Percentiles rank a stretch among this genome's conserved stretches.
Evolutionary conservation across 37 sponge, comb jelly and placozoan genomes (phyloP).

Genomic region (Halichondria panicea): DNA sequence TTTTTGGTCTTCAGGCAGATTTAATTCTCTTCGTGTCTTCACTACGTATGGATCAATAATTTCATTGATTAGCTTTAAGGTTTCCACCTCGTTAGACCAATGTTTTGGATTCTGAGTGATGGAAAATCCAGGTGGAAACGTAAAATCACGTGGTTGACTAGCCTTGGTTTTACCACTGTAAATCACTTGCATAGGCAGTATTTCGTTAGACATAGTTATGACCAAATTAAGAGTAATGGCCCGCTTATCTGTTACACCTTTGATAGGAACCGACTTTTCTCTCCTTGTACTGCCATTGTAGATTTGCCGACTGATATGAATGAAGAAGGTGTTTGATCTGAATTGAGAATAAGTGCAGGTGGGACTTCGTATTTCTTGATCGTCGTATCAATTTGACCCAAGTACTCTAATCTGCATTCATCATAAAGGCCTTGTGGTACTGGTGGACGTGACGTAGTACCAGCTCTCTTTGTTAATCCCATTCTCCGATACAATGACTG

Average conservation of each 20-base stretch:
- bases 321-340: slow-evolving; percentile 55
- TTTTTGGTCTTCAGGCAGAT: slow-evolving; percentile 27
- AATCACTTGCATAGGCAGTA: slow-evolving; percentile 53
- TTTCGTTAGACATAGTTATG: slow-evolving; percentile 25
- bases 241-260: slow-evolving; percentile 45
- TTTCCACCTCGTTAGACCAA: slow-evolving; percentile 55
- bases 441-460: slow-evolving; percentile 44
- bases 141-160: slow-evolving; percentile 27
- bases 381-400: slow-evolving; percentile 25
- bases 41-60: slow-evolving; percentile 47
- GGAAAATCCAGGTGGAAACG: slow-evolving; percentile 39
- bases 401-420: slow-evolving; percentile 31
- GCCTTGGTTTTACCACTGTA: slow-evolving; percentile 68
- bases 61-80: slow-evolving; percentile 40
- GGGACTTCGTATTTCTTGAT: slow-evolving; percentile 41
- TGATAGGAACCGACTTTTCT: slow-evolving; percentile 22
- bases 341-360: slow-evolving; percentile 56
- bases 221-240: slow-evolving; percentile 49
- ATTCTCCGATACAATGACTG: slow-evolving; percentile 54
- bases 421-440: slow-evolving; percentile 36
- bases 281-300: slow-evolving; percentile 45
- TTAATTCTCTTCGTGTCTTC: slow-evolving; percentile 21
- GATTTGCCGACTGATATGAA: slow-evolving; percentile 52
- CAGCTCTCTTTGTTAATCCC: slow-evolving; percentile 26
- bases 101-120: slow-evolving; percentile 41